Evolutionary conservation across 2,888 invertebrate genomes (phyloP).

Genomic region (Plutella xylostella): DNA sequence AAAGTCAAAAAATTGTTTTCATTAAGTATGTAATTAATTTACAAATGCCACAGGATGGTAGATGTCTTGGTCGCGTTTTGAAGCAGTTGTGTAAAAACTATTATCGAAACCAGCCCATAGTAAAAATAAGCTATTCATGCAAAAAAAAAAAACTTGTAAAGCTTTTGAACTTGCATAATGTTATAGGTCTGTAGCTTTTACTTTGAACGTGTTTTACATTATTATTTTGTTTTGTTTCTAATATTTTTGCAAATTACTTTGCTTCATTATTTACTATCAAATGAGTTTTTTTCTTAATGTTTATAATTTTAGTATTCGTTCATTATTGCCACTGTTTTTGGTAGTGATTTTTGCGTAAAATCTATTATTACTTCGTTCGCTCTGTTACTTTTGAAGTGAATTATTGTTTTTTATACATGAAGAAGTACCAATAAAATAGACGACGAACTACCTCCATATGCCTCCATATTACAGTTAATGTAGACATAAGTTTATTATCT

Average conservation of each 20-base stretch:
- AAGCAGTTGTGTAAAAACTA: no score
- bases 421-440: no score
- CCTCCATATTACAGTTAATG: conserved; percentile 34
- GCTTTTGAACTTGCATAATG: conserved; percentile 4
- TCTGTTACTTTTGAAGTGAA: no score
- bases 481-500: conserved; percentile 30
- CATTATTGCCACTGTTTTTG: no score
- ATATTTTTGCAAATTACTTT: not conserved
- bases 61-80: no score
- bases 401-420: no score
- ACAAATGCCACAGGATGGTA: no score
- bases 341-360: no score
- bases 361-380: no score
- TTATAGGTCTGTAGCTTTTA: conserved; percentile 1
- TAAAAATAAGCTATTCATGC: conserved; percentile 3
- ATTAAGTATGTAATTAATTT: no score
- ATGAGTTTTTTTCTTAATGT: not conserved
- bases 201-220: conserved; percentile 1
- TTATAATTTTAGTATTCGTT: no score
- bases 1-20: no score
- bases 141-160: not conserved
- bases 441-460: conserved; percentile 61
- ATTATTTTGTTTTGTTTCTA: not conserved
- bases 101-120: conserved; percentile 4
- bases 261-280: not conserved